These are phyloP conservation scores for Lophotis ruficrista DNA, from an alignment of 2,113 vertebrate genomes.

Conservation along the genomic window DNA sequence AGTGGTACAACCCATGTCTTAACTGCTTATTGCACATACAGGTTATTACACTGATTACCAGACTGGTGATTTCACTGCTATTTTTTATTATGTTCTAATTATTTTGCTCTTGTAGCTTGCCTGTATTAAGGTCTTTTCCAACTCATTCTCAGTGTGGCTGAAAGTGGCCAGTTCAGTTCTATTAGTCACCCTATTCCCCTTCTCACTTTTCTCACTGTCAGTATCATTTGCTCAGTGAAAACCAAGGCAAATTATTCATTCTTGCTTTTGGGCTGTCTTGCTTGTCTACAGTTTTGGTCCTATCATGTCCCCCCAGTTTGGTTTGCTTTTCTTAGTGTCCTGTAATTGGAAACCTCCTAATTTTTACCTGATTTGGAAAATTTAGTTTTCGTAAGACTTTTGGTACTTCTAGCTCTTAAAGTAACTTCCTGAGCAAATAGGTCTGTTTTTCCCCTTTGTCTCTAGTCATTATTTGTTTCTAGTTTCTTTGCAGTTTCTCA, in stretches of 20 bases:
- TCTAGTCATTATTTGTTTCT: background rate
- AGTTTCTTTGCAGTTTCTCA: background rate
- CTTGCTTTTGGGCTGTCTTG: background rate
- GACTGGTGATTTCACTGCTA: background rate
- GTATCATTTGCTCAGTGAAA: background rate
- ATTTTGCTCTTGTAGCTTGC: background rate
- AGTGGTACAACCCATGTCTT: background rate
- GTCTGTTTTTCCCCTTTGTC: background rate
- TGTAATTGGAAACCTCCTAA: background rate
- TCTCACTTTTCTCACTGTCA: background rate
- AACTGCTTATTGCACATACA: background rate
- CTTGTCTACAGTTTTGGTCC: background rate
- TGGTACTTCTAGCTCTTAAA: background rate
- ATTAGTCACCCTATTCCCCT: background rate
- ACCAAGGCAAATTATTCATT: background rate
- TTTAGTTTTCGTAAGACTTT: background rate
- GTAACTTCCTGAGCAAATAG: background rate
- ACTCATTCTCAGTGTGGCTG: background rate
- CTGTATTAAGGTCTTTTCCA: background rate
- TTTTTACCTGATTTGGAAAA: background rate
- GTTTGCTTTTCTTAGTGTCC: background rate
- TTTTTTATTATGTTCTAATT: background rate
- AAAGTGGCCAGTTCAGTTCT: background rate
- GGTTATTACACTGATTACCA: background rate
- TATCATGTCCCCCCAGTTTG: rapidly evolving